Percentiles rank a stretch among this genome's conserved stretches.
Conservation (phyloP, 2,797 vertebrate genomes). For the Anolis apletophallus region DNA sequence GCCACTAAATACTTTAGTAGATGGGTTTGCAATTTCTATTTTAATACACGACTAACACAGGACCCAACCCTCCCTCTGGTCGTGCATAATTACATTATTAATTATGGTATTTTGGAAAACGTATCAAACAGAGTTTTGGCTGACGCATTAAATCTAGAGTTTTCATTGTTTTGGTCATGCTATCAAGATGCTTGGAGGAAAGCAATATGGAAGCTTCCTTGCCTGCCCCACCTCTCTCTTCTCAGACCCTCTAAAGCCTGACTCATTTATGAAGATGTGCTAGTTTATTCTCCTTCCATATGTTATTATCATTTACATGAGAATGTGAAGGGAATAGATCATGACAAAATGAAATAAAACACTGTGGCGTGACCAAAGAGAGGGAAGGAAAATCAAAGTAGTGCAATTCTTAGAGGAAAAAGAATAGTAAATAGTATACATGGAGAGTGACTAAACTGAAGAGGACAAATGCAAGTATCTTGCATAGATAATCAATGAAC, state of each 20-base stretch:
- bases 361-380: background rate
- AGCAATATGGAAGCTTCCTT: background rate
- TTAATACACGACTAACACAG: slow-evolving; percentile 70
- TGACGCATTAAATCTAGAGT: slow-evolving; percentile 69
- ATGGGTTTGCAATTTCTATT: slow-evolving; percentile 79
- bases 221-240: background rate
- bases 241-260: background rate
- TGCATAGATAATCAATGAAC: background rate
- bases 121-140: slow-evolving; percentile 65
- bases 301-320: background rate
- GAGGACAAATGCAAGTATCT: background rate
- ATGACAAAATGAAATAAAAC: background rate
- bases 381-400: background rate
- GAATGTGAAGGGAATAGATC: fast-evolving
- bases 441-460: background rate
- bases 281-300: background rate
- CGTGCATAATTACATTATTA: slow-evolving; percentile 74
- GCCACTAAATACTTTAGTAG: slow-evolving; percentile 75
- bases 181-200: slow-evolving; percentile 4
- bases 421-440: background rate
- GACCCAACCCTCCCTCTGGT: slow-evolving; percentile 61
- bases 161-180: slow-evolving; percentile 51
- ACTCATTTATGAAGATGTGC: slow-evolving; percentile 19
- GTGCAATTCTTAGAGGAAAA: background rate
- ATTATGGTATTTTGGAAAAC: slow-evolving; percentile 79